Base-by-base conservation (phyloP, 2,797 vertebrate genomes). In the Notolepis coatsorum region DNA sequence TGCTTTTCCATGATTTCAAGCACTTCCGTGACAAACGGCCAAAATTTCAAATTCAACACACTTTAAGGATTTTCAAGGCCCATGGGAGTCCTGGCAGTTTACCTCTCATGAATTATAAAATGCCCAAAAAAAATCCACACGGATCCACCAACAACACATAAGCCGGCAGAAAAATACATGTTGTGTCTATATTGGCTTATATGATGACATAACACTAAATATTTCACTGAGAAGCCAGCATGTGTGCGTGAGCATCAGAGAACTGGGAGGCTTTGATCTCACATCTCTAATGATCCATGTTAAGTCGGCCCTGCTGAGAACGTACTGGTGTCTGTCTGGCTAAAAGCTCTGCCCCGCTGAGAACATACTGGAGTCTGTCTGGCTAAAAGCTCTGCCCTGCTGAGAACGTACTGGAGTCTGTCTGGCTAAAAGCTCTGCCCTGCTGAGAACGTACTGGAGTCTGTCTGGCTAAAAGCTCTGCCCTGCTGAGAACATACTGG, bases 281-380 rank as follows among this genome's bases (percentile, higher is more conserved):
- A 48, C 25, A 59, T 57, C 57, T 76, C 63, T 77, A 74, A 78
- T 69, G 62, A 62, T 50, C 51, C 28, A 67, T 33, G 59, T n/a
- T 68, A 39, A 58, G 42, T 45, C 35, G n/a, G 23, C 21, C n/a
- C 50, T 70, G 43, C 66, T 64, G 56, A 49, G 67, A 82, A 71
- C 54, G 65, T 54, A n/a, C n/a, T n/a, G n/a, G 3, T 72, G 41
- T 78, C 68, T 62, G 68, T 69, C 49, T 72, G n/a, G n/a, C n/a
- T n/a, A n/a, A n/a, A n/a, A n/a, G n/a, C n/a, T n/a, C n/a, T n/a
- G n/a, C n/a, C n/a, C n/a, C n/a, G n/a, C n/a, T n/a, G 8, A 37
- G n/a, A 37, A 8, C n/a, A 10, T 37, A 37, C 10, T 37, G 21
- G n/a, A 10, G 17, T 58, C 46, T 79, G 52, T 55, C 66, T 17